Evolutionary conservation across 2,797 vertebrate species (phyloP).

Genomic region (Myripristis murdjan): DNA sequence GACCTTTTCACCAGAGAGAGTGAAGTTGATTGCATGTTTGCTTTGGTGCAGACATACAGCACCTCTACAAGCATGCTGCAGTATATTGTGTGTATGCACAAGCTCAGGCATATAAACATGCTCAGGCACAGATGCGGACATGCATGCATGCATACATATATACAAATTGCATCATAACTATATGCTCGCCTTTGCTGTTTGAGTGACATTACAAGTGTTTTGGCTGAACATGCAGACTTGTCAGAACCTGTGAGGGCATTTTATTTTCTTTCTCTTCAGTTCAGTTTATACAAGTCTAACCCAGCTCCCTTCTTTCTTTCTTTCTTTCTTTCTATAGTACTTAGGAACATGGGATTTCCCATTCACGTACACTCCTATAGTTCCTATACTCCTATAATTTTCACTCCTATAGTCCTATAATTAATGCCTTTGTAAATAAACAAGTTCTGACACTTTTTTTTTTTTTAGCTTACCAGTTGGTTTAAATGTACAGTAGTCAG

Average conservation of each 20-base stretch:
- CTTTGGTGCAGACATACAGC: constrained; percentile 28
- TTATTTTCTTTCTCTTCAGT: constrained; percentile 20
- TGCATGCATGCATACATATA: not conserved
- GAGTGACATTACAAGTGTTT: constrained; percentile 21
- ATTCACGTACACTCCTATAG: no score
- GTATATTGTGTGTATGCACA: constrained; percentile 13
- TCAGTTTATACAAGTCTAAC: not conserved
- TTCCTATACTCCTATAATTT: constrained; percentile 37
- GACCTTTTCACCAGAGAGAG: constrained; percentile 53
- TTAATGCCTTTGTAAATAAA: constrained; percentile 54
- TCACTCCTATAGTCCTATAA: constrained; percentile 29
- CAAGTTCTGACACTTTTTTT: constrained; percentile 31
- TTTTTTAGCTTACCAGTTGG: constrained; percentile 25
- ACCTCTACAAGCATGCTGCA: constrained; percentile 11
- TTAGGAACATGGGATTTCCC: constrained; percentile 5
- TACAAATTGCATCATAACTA: constrained; percentile 7
- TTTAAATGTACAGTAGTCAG: constrained; percentile 83
- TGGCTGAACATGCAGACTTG: constrained; percentile 10
- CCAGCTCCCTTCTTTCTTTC: constrained; percentile 23
- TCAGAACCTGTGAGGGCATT: constrained; percentile 3
- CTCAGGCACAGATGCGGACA: constrained; percentile 12
- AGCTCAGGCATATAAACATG: constrained; percentile 23
- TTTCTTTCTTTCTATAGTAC: constrained; percentile 8
- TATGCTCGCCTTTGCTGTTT: constrained; percentile 23
- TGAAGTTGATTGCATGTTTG: constrained; percentile 56